Base-by-base conservation (phyloP, 2,797 vertebrate genomes). In the Darevskia nairensis region DNA sequence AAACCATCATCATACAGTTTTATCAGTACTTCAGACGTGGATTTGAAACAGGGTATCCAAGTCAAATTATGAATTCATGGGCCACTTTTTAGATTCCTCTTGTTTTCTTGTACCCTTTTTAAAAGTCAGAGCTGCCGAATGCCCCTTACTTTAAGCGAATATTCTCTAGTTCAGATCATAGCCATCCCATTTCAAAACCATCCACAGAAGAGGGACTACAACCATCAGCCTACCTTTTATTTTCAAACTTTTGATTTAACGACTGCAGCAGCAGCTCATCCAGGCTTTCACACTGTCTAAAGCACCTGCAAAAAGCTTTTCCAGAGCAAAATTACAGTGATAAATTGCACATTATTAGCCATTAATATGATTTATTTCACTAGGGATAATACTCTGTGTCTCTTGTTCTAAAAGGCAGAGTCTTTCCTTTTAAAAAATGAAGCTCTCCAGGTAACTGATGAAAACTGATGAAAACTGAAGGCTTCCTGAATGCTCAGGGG, bases 301-400 rank as follows among this genome's bases (percentile, higher is more conserved):
- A 85, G n/a, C 68, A 50, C 69, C 69, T 66, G 68, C 27, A 29
- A 66, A 85, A 85, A 76, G 32, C 59, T 50, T 81, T 84, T 81
- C 59, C 69, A 39, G 59, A 39, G 39, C 44, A 76, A 86, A 83
- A 35, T 82, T 90, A 66, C 55, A 68, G 61, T 41, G 32, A 80
- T 74, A 80, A 75, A 86, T 76, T 85, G 71, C 29, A 61, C 35
- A 74, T 85, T 81, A 87, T 85, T 76, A 81, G 29, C 71, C 44
- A 87, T 69, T 81, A 68, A 41, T 85, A 84, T 88, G 77, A 80
- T 81, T 81, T 46, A 87, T 90, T 88, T 87, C 71, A 85, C 17
- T 81, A 61, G 11, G 27, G 32, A 59, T 50, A 80, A 80, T 76
- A n/a, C 17, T 76, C 29, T 8, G 76, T 44, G 39, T 76, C 35